Conservation (phyloP, 2,113 vertebrate genomes). For the Condylura cristata region DNA sequence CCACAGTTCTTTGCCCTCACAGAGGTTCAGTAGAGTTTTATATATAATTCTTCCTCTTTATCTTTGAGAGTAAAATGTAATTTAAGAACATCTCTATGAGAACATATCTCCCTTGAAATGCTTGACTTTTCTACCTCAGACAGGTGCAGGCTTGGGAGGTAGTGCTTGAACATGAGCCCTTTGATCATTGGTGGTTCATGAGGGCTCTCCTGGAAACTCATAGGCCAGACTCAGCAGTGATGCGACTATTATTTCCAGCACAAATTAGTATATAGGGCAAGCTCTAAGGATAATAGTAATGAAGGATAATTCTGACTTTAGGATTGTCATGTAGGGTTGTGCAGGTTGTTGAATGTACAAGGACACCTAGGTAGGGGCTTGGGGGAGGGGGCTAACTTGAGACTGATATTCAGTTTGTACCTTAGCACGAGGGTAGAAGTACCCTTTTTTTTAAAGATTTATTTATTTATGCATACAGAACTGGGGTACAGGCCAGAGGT, state of each 20-base stretch:
- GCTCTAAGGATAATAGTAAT: background rate
- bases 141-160: background rate
- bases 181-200: background rate
- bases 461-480: too few relatives aligned
- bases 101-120: background rate
- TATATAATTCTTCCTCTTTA: background rate
- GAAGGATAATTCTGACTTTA: background rate
- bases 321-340: background rate
- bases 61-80: background rate
- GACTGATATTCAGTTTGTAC: background rate
- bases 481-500: too few relatives aligned
- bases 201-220: background rate
- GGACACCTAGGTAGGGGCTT: too few relatives aligned
- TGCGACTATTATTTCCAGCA: background rate
- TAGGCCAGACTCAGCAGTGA: background rate
- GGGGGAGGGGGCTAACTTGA: accelerated
- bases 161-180: background rate
- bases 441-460: background rate
- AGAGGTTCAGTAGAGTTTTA: background rate
- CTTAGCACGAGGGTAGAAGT: background rate
- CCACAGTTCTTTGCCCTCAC: background rate
- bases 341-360: background rate
- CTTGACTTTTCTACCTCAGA: background rate
- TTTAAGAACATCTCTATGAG: background rate
- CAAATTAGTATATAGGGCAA: background rate